Evolutionary conservation across 2,113 vertebrate genomes (phyloP).

Genomic region (Excalfactoria chinensis): DNA sequence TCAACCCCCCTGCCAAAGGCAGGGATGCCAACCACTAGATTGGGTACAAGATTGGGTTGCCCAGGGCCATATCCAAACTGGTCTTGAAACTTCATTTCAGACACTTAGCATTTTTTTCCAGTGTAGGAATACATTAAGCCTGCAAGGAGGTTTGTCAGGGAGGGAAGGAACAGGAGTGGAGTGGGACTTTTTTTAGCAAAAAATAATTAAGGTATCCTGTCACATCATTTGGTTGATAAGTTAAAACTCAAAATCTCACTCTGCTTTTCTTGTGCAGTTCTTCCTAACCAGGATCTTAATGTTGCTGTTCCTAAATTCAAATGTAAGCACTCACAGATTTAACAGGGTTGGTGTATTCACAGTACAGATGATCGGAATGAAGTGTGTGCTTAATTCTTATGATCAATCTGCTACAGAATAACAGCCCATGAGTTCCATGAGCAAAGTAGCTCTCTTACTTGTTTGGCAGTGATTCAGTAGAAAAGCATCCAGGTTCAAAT

Average conservation of each 20-base stretch:
- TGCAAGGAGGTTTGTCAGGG: not conserved
- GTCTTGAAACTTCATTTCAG: no score
- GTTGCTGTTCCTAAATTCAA: not conserved
- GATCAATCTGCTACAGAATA: not conserved
- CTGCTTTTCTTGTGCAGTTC: not conserved
- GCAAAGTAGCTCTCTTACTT: not conserved
- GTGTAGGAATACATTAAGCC: not conserved
- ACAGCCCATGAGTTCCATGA: not conserved
- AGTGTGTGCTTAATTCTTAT: not conserved
- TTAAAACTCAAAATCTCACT: not conserved
- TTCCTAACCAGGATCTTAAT: not conserved
- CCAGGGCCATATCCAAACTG: no score
- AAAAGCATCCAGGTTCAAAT: not conserved
- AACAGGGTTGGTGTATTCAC: not conserved
- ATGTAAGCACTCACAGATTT: not conserved
- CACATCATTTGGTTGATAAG: not conserved
- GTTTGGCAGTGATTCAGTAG: not conserved
- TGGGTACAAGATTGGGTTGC: no score
- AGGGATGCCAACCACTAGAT: no score
- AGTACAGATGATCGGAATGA: not conserved
- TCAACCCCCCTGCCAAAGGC: no score
- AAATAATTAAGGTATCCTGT: not conserved
- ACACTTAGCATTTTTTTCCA: not conserved
- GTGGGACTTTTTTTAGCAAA: not conserved
- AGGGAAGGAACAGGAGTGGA: not conserved